phyloP scores from a whole-genome alignment of 2,797 vertebrate genomes.

The Cyclura pinguis region DNA sequence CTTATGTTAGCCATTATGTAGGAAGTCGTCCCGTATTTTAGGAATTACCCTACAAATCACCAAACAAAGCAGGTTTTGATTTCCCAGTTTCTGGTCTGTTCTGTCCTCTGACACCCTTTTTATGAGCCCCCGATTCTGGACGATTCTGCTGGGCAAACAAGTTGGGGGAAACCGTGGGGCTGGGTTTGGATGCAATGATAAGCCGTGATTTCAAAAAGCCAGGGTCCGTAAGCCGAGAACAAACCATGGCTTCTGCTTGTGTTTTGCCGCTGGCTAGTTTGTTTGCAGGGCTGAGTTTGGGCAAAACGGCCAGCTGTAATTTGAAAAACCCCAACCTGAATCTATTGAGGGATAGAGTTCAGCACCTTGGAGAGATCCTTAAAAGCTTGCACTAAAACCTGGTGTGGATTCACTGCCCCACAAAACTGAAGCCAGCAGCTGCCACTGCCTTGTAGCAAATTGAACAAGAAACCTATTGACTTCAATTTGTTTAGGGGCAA shows the following conservation, averaged over 20 bases:
- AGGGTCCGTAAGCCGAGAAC: not conserved
- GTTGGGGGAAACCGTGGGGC: not conserved
- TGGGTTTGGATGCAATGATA: not conserved
- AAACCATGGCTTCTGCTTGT: not conserved
- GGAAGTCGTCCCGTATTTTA: not conserved
- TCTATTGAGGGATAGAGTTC: no score
- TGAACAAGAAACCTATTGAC: no score
- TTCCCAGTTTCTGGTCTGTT: not conserved
- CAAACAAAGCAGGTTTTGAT: not conserved
- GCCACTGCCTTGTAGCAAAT: no score
- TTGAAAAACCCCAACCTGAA: no score
- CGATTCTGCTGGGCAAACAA: not conserved
- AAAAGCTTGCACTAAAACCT: no score
- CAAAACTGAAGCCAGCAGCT: no score
- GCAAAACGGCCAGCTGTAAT: not conserved
- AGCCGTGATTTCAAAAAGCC: not conserved
- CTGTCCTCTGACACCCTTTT: not conserved
- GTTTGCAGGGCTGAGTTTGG: not conserved
- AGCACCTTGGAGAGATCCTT: no score
- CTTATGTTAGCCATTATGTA: not conserved
- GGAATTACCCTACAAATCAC: not conserved
- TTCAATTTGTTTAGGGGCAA: no score
- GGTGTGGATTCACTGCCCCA: no score
- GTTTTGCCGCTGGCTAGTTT: not conserved
- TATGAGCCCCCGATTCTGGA: not conserved